phyloP scores from a whole-genome alignment of 2,113 vertebrate genomes.

The Gyps fulvus region DNA sequence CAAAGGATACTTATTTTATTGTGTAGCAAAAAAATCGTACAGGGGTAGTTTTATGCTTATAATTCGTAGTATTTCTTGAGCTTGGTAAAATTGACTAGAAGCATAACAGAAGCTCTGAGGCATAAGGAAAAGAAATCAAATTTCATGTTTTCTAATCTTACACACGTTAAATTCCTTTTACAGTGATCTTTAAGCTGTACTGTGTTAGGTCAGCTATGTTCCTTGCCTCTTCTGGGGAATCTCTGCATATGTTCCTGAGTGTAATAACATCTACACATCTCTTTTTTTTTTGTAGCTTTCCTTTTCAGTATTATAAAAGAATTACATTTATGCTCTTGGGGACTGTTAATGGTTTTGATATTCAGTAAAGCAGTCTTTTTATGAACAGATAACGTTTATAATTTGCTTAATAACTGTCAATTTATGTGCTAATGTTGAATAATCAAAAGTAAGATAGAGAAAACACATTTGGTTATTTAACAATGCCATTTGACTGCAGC shows the following conservation, averaged over 20 bases:
- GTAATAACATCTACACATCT: not conserved
- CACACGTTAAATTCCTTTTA: slow-evolving; percentile 26
- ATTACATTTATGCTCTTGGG: slow-evolving; percentile 47
- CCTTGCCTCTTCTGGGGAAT: slow-evolving; percentile 24
- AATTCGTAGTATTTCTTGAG: not conserved
- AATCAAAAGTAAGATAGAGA: not conserved
- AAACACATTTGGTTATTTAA: slow-evolving; percentile 16
- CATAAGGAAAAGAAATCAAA: slow-evolving; percentile 62
- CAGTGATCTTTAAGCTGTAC: slow-evolving; percentile 48
- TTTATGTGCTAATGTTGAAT: slow-evolving; percentile 47
- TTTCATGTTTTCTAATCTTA: slow-evolving; percentile 23
- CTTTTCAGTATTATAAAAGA: slow-evolving; percentile 15
- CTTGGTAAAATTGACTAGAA: not conserved
- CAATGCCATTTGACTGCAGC: not conserved
- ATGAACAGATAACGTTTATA: slow-evolving; percentile 43
- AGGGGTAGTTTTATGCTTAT: not conserved
- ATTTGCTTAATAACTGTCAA: slow-evolving; percentile 50
- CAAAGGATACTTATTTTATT: not conserved
- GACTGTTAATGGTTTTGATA: slow-evolving; percentile 47
- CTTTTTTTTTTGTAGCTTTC: not conserved
- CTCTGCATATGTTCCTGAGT: slow-evolving; percentile 16
- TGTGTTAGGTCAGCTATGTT: slow-evolving; percentile 45
- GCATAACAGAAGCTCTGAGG: slow-evolving; percentile 9
- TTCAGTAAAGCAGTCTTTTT: slow-evolving; percentile 51
- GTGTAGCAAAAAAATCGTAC: not conserved